phyloP scores from a whole-genome alignment of 2,888 invertebrate genomes.

The Lathronympha strigana region DNA sequence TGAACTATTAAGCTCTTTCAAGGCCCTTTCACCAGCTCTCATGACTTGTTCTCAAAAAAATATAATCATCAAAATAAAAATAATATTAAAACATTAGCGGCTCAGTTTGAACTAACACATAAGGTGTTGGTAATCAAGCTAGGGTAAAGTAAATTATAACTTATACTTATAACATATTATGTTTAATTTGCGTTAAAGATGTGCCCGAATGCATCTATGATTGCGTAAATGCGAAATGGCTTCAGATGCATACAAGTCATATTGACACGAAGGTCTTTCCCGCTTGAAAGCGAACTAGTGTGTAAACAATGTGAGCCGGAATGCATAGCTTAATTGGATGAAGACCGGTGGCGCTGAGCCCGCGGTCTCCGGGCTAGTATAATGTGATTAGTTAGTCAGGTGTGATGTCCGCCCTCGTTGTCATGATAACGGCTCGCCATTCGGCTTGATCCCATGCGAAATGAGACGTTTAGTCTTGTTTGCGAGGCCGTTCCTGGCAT shows the following conservation, averaged over 20 bases:
- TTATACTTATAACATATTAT: no score
- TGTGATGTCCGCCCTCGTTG: slow-evolving; percentile 21
- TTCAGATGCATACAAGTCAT: slow-evolving; percentile 2
- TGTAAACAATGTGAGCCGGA: slow-evolving; percentile 21
- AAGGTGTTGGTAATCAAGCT: no score
- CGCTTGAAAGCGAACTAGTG: neutral
- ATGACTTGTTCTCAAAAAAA: no score
- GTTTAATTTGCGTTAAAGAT: neutral
- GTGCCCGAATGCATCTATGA: no score
- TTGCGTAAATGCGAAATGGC: neutral
- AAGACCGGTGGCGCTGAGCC: slow-evolving; percentile 28
- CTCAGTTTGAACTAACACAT: no score
- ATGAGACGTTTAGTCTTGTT: neutral
- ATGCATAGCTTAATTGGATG: slow-evolving; percentile 34
- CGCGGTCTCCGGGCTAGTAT: slow-evolving; percentile 23
- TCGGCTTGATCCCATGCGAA: neutral
- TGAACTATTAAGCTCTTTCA: no score
- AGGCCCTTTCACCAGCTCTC: no score
- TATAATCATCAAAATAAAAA: no score
- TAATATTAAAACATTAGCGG: no score
- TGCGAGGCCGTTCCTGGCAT: neutral
- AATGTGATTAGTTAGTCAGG: slow-evolving; percentile 32
- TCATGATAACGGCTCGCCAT: neutral
- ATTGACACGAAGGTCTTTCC: slow-evolving; percentile 13
- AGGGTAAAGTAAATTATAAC: no score